A percentile compares a stretch with the other conserved stretches of the same genome.
phyloP scores from a whole-genome alignment of 1,140 invertebrate genomes.

The Tetragnatha versicolor region DNA sequence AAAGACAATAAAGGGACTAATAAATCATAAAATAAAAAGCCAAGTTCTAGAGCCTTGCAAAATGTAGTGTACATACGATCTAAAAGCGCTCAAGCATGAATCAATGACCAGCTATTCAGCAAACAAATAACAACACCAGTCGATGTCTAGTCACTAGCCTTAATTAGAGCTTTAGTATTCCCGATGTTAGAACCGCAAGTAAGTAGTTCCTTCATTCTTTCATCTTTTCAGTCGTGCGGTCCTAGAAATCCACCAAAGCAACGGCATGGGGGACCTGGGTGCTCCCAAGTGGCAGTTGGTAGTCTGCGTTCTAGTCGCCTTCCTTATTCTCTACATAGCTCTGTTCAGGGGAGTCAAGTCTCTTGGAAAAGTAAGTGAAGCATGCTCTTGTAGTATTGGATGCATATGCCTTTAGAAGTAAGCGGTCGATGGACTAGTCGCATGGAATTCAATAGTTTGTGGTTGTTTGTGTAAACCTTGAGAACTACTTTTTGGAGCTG shows the following conservation, averaged over 20 bases:
- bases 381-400: background rate
- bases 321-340: constrained; percentile 68
- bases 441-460: too few species aligned
- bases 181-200: constrained; percentile 9
- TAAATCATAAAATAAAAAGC: too few species aligned
- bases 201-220: constrained; percentile 37
- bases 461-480: too few species aligned
- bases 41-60: background rate
- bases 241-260: constrained; percentile 65
- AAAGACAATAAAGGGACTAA: too few species aligned
- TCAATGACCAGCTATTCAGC: background rate
- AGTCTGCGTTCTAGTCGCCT: constrained; percentile 66
- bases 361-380: constrained; percentile 64
- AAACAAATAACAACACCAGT: background rate
- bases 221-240: constrained; percentile 60
- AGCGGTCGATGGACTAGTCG: too few species aligned
- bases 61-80: background rate
- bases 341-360: constrained; percentile 70
- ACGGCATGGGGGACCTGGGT: constrained; percentile 66
- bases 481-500: too few species aligned
- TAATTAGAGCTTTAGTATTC: background rate
- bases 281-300: constrained; percentile 65
- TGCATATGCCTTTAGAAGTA: background rate
- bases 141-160: too few species aligned
- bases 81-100: background rate